A percentile compares a stretch with the other conserved stretches of the same genome.
Conservation (phyloP, 1,140 invertebrate species). For the Gryon sp. region DNA sequence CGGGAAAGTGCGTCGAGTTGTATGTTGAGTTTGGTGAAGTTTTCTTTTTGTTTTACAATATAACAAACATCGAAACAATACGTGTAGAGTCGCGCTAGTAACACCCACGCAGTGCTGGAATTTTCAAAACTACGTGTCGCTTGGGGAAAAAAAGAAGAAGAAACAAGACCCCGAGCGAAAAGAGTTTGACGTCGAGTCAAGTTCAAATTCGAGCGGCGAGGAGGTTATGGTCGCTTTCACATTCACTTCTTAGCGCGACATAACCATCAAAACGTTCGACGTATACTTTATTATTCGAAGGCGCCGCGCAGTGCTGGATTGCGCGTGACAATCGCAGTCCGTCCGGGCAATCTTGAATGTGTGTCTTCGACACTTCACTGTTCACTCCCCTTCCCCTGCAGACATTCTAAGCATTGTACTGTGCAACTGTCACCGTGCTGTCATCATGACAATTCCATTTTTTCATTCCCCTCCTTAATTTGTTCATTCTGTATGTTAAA, state of each 20-base stretch:
- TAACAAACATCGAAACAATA: no score
- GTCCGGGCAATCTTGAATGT: no score
- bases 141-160: no score
- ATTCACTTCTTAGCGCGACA: slow-evolving; percentile 9
- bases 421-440: slow-evolving; percentile 9
- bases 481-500: no score
- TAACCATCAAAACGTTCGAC: slow-evolving; percentile 20
- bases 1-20: background rate
- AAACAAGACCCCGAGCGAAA: no score
- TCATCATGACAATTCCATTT: slow-evolving; percentile 36
- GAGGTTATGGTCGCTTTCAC: slow-evolving; percentile 39
- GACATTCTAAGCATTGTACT: no score
- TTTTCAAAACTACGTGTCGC: background rate
- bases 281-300: background rate
- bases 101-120: no score
- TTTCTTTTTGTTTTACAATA: no score
- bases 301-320: background rate
- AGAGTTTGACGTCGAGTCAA: no score
- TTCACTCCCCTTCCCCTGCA: background rate
- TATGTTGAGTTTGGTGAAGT: background rate
- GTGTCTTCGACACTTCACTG: background rate
- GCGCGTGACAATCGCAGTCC: slow-evolving; percentile 4
- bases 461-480: background rate
- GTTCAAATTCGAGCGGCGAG: slow-evolving; percentile 7
- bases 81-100: no score